These are phyloP conservation scores for Epinephelus cyanopodus DNA, from an alignment of 2,113 vertebrate species.

Conservation along the genomic window DNA sequence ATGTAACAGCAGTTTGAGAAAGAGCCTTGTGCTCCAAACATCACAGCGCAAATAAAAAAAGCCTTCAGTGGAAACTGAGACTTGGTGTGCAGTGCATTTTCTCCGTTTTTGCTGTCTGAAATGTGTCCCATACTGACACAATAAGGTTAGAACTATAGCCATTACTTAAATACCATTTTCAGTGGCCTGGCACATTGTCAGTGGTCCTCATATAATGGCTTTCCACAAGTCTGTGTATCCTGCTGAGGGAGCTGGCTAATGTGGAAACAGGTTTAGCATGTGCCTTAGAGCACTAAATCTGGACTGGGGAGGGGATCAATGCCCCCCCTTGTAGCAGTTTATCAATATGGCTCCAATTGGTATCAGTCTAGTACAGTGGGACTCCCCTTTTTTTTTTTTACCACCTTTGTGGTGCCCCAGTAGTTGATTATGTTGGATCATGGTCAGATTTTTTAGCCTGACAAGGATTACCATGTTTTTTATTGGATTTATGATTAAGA, in stretches of 20 bases:
- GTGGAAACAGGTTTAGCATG: slow-evolving; percentile 46
- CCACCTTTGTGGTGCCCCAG: background rate
- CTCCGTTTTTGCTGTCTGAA: too few relatives aligned
- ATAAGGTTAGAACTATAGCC: too few relatives aligned
- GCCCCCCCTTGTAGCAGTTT: slow-evolving; percentile 17
- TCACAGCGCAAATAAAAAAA: too few relatives aligned
- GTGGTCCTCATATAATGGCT: background rate
- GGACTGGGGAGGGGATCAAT: slow-evolving; percentile 43
- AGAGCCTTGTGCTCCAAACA: too few relatives aligned
- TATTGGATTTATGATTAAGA: background rate
- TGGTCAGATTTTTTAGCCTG: background rate
- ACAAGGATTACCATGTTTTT: background rate
- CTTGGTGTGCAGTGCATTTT: too few relatives aligned
- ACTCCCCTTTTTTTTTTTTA: slow-evolving; percentile 10
- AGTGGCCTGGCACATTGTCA: background rate
- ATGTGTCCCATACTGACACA: too few relatives aligned
- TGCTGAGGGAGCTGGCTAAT: slow-evolving; percentile 26
- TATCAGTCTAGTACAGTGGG: background rate
- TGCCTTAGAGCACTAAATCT: slow-evolving; percentile 42
- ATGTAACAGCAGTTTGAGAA: too few relatives aligned
- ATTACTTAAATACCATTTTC: background rate
- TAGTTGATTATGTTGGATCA: background rate
- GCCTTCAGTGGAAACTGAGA: too few relatives aligned
- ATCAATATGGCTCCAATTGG: slow-evolving; percentile 45
- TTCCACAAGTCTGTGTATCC: slow-evolving; percentile 4